Percentiles rank a stretch among this genome's conserved stretches.
Conservation (phyloP, 2,113 vertebrate species). For the Toxotes jaculatrix region DNA sequence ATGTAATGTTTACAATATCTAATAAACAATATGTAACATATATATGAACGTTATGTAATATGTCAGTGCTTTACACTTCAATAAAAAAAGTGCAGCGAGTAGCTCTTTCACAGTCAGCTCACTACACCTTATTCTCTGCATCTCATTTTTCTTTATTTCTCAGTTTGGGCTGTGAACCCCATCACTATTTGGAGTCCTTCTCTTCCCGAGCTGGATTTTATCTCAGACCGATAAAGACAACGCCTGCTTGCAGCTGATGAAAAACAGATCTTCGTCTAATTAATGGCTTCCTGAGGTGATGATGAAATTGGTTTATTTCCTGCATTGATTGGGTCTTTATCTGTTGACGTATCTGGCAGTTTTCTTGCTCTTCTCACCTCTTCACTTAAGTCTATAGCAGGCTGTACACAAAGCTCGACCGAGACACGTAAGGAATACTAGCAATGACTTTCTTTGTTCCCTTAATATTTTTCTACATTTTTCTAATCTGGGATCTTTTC, state of each 20-base stretch:
- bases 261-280: neutral
- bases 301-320: slow-evolving; percentile 25
- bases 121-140: neutral
- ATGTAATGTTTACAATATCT: neutral
- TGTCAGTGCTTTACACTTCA: neutral
- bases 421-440: slow-evolving; percentile 3
- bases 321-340: slow-evolving; percentile 17
- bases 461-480: slow-evolving; percentile 40
- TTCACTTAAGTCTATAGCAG: neutral
- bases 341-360: neutral
- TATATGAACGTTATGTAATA: neutral
- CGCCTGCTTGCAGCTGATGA: neutral
- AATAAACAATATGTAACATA: neutral
- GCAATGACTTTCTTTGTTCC: slow-evolving; percentile 28
- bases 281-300: neutral
- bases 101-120: neutral
- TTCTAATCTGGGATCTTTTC: slow-evolving; percentile 56
- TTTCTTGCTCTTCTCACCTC: neutral
- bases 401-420: slow-evolving; percentile 20
- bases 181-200: slow-evolving; percentile 1
- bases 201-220: neutral
- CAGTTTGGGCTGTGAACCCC: neutral
- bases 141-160: slow-evolving; percentile 8
- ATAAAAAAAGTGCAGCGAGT: neutral
- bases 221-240: neutral